phyloP scores from a whole-genome alignment of 2,113 vertebrate species.

The Phaethon lepturus region DNA sequence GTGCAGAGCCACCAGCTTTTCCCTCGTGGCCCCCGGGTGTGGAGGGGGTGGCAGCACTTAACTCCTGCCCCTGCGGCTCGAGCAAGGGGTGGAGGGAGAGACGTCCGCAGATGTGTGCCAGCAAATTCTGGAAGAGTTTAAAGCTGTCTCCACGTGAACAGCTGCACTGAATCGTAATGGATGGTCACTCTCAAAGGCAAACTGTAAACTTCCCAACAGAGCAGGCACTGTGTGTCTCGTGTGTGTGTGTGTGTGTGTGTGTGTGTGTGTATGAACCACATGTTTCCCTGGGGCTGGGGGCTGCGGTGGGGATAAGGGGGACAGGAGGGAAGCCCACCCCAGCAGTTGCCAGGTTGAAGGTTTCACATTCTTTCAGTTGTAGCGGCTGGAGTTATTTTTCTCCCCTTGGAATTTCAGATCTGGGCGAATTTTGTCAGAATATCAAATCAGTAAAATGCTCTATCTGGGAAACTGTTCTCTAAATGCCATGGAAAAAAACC shows the following conservation, averaged over 20 bases:
- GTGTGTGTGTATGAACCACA: not conserved
- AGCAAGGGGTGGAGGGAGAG: not conserved
- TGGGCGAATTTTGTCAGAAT: not conserved
- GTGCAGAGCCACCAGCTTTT: not conserved
- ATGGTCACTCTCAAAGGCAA: conserved; percentile 52
- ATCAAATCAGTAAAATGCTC: not conserved
- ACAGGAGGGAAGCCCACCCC: not conserved
- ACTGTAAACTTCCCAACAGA: conserved; percentile 40
- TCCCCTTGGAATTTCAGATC: not conserved
- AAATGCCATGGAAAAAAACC: not conserved
- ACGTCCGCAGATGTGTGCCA: conserved; percentile 71
- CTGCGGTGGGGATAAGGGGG: not conserved
- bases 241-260: not conserved
- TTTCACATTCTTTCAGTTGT: not conserved
- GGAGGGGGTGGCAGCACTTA: not conserved
- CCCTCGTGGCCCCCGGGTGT: not conserved
- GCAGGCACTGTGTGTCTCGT: not conserved
- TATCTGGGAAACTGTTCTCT: not conserved
- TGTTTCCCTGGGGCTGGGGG: not conserved
- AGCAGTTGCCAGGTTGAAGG: not conserved
- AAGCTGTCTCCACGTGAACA: conserved; percentile 81
- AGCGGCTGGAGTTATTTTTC: not conserved
- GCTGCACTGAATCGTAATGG: conserved; percentile 71
- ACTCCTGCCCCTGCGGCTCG: not conserved
- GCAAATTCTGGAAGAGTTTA: conserved; percentile 76